Conservation (phyloP, 2,797 vertebrate species). For the Limosa lapponica region DNA sequence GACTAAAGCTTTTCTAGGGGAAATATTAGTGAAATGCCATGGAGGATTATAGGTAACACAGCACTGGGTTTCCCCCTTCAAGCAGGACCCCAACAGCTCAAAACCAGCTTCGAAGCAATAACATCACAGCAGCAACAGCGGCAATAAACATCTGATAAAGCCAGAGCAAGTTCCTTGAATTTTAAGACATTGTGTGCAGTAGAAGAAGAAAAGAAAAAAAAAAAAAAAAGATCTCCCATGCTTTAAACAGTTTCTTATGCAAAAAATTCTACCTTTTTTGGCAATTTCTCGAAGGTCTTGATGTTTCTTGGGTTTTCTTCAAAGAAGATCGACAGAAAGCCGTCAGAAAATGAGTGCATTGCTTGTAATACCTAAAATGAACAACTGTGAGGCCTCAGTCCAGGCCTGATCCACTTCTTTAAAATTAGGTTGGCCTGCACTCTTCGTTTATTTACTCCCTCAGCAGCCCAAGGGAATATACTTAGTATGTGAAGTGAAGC, state of each 20-base stretch:
- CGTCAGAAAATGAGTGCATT: slow-evolving; percentile 3
- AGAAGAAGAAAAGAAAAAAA: neutral
- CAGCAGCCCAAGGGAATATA: slow-evolving; percentile 27
- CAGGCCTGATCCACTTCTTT: slow-evolving; percentile 10
- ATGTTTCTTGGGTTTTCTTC: slow-evolving; percentile 34
- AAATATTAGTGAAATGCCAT: neutral
- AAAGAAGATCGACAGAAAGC: slow-evolving; percentile 11
- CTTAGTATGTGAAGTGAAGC: slow-evolving; percentile 8
- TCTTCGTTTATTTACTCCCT: slow-evolving; percentile 42
- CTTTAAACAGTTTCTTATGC: neutral
- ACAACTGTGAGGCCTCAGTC: neutral
- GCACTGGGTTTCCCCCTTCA: neutral
- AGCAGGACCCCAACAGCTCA: neutral
- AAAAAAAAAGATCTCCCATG: neutral
- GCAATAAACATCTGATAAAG: neutral
- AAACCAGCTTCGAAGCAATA: neutral
- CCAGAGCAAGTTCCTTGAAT: neutral
- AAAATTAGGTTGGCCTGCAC: slow-evolving; percentile 40
- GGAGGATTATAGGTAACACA: neutral
- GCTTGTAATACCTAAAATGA: slow-evolving; percentile 6
- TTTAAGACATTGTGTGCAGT: neutral
- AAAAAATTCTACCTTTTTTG: neutral
- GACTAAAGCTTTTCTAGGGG: neutral
- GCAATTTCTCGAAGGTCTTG: neutral
- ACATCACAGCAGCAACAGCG: neutral